Evolutionary conservation across 2,888 invertebrate genomes (phyloP).

Genomic region (Synergus laeviventris): DNA sequence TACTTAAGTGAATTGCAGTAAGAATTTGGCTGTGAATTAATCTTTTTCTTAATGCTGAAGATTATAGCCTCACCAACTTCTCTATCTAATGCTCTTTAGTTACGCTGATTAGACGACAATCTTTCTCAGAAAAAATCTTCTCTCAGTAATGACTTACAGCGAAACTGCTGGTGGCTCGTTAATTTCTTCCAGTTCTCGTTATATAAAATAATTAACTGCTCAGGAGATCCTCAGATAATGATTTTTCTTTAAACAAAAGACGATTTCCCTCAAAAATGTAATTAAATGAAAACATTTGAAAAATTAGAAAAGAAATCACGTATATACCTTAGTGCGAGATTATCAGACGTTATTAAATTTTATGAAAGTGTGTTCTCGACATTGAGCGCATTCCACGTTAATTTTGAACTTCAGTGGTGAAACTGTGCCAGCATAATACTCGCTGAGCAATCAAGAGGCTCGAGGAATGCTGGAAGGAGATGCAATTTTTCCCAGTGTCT

Average conservation of each 20-base stretch:
- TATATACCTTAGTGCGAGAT: conserved; percentile 9
- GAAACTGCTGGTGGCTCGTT: conserved; percentile 2
- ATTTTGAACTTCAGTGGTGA: conserved; percentile 16
- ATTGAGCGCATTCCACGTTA: conserved; percentile 11
- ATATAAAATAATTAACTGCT: neutral
- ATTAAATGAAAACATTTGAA: neutral
- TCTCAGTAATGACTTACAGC: neutral
- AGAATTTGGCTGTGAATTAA: no score
- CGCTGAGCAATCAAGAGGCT: conserved; percentile 17
- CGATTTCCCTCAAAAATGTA: neutral
- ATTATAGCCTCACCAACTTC: neutral
- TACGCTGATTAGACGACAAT: conserved; percentile 24
- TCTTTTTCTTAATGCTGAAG: neutral
- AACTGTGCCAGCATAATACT: conserved; percentile 34
- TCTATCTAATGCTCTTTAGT: conserved; percentile 21
- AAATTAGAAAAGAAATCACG: neutral
- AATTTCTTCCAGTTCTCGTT: neutral
- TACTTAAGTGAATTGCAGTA: no score
- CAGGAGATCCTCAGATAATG: neutral
- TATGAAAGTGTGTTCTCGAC: conserved; percentile 11
- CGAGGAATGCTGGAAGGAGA: conserved; percentile 23
- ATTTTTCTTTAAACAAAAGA: neutral
- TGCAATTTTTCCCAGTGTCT: conserved; percentile 10
- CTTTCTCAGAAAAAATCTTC: conserved; percentile 15
- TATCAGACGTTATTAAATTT: conserved; percentile 2